These are phyloP conservation scores for Ischnus inquisitorius DNA, from an alignment of 2,888 invertebrate genomes.

Conservation along the genomic window DNA sequence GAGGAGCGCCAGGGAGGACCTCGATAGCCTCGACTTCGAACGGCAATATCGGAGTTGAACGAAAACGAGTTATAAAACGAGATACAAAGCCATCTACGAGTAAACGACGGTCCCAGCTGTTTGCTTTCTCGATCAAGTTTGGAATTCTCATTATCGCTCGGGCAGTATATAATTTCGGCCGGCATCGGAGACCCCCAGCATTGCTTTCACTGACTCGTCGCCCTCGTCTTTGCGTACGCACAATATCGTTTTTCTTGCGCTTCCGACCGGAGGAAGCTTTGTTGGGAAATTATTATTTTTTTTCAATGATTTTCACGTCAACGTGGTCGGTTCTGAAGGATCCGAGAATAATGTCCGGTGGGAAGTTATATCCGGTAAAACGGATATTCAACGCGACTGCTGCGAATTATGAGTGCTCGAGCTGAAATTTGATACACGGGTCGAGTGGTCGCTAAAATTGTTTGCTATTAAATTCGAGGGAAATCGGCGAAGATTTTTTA, in stretches of 20 bases:
- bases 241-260: not conserved
- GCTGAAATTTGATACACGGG: too few relatives aligned
- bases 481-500: too few relatives aligned
- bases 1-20: constrained; percentile 1
- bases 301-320: not conserved
- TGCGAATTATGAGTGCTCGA: too few relatives aligned
- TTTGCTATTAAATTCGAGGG: too few relatives aligned
- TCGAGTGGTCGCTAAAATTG: too few relatives aligned
- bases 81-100: constrained; percentile 20
- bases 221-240: not conserved
- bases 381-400: not conserved
- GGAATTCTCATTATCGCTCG: constrained; percentile 59
- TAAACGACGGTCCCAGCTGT: constrained; percentile 23
- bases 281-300: not conserved
- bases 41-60: not conserved
- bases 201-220: constrained; percentile 39
- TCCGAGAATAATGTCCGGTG: not conserved
- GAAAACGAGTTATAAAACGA: constrained; percentile 16
- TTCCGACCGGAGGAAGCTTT: not conserved
- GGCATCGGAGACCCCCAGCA: constrained; percentile 10
- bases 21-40: too few relatives aligned
- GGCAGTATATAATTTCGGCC: constrained; percentile 51
- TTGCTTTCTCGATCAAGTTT: constrained; percentile 38
- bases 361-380: not conserved
- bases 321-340: not conserved